Evolutionary conservation across 2,888 invertebrate genomes (phyloP).

Genomic region (Sthenelais limicola): DNA sequence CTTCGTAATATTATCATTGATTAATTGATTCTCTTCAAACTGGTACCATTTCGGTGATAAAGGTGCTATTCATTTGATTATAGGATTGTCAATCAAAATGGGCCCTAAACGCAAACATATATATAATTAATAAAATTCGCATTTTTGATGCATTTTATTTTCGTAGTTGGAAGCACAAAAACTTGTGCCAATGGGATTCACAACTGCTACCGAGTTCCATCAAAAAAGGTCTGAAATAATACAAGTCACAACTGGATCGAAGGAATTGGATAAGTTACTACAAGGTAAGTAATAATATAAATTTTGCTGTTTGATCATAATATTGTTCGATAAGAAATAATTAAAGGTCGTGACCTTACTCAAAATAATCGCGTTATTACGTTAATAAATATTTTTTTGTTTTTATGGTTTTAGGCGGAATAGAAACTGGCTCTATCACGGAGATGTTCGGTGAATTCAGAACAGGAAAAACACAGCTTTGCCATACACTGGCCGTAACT

Average conservation of each 20-base stretch:
- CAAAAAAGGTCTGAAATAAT: conserved; percentile 96
- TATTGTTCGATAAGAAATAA: neutral
- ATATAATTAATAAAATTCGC: too few species aligned
- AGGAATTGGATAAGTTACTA: conserved; percentile 91
- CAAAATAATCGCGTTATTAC: neutral
- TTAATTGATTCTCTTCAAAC: too few species aligned
- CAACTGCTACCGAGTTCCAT: conserved; percentile 96
- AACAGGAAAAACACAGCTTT: conserved; percentile 97
- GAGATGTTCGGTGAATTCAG: conserved; percentile 99
- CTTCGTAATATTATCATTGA: too few species aligned
- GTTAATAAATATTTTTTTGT: conserved; percentile 10
- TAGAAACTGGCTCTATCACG: conserved; percentile 98
- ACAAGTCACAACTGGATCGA: conserved; percentile 94
- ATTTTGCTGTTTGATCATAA: too few species aligned
- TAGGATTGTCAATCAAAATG: too few species aligned
- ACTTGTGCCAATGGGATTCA: conserved; percentile 97
- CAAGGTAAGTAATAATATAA: conserved; percentile 76
- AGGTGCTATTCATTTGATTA: too few species aligned
- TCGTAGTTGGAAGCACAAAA: conserved; percentile 86
- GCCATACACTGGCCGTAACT: conserved; percentile 96
- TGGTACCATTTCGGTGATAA: too few species aligned
- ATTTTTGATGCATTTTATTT: too few species aligned
- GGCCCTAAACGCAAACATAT: too few species aligned
- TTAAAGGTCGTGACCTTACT: neutral
- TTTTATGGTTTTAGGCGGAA: conserved; percentile 78